Percentiles rank a stretch among this genome's conserved stretches.
Evolutionary conservation across 2,113 vertebrate species (phyloP).

Genomic region (Phalacrocorax carbo): DNA sequence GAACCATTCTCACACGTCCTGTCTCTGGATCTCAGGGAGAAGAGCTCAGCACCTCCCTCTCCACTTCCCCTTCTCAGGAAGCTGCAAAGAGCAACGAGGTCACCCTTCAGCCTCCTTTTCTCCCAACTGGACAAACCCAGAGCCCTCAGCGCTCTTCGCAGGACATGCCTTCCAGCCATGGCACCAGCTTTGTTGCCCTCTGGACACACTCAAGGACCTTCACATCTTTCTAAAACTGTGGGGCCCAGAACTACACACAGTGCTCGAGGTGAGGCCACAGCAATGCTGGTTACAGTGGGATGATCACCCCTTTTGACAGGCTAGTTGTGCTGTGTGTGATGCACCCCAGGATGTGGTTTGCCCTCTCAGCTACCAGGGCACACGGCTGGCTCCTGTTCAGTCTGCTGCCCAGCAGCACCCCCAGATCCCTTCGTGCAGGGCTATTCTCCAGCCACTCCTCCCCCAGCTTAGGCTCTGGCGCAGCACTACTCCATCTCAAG

Average conservation of each 20-base stretch:
- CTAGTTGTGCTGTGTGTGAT: background rate
- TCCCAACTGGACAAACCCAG: background rate
- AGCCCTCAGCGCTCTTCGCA: background rate
- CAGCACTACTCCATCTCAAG: background rate
- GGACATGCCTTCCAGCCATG: background rate
- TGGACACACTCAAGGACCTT: background rate
- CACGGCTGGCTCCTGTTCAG: background rate
- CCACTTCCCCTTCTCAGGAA: background rate
- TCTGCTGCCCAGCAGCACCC: background rate
- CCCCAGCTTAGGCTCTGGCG: no score
- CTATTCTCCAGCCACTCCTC: background rate
- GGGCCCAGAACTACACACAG: background rate
- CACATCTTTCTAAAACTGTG: background rate
- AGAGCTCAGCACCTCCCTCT: background rate
- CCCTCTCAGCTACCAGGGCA: background rate
- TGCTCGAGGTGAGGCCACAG: background rate
- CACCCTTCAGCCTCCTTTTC: background rate
- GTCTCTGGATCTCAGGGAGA: background rate
- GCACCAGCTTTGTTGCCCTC: background rate
- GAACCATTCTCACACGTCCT: background rate
- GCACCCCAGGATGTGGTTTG: background rate
- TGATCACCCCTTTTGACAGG: accelerated
- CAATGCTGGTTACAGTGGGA: background rate
- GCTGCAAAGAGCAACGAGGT: background rate
- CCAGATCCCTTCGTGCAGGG: background rate